Base-by-base conservation (phyloP, 53 echinoderm and acorn worm genomes). In the Zoroaster sp. region DNA sequence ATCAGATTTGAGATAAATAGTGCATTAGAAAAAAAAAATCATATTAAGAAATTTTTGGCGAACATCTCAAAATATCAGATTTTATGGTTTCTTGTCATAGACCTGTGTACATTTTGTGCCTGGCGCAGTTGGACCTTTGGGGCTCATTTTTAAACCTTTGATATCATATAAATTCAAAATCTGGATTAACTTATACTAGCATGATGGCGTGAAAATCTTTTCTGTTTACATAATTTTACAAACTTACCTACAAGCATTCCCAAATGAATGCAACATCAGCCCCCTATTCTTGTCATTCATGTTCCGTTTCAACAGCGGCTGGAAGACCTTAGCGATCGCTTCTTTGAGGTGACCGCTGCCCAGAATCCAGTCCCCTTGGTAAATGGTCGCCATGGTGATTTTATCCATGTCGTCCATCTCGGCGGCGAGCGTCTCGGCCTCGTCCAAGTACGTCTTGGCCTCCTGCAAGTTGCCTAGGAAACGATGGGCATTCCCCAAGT, bases 401-500 rank as follows among this genome's bases (percentile, higher is more conserved):
- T 70, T 78, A 10, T 89, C 80, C 40, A n/a, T 4, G 18, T 89
- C 89, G 15, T 5, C 89, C 80, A 39, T 77, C 80, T 69, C 44
- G 69, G 5, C 49, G 23, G 77, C 88, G 34, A 88, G 6, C 30
- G 33, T 66, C 31, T 23, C 44, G 18, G 89, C 89, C 70, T 89
- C 69, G 13, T 78, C 71, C 23, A 89, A 51, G 51, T 36, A 70
- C 18, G 38, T 28, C 32, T 53, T 46, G 6, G 89, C 89, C 37
- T 78, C 70, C 20, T 39, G 68, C 21, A 89, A 31, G 71, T 89
- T 78, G 69, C 89, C 89, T 7, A 89, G 89, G 72, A 89, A 89
- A 41, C 89, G 70, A 79, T 89, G 80, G 39, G 89, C 89, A 43
- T 89, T 89, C n/a, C 79, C 80, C 12, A 89, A 38, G 51, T 89